phyloP scores from a whole-genome alignment of 2,888 invertebrate species.

The Smittia aterrima region DNA sequence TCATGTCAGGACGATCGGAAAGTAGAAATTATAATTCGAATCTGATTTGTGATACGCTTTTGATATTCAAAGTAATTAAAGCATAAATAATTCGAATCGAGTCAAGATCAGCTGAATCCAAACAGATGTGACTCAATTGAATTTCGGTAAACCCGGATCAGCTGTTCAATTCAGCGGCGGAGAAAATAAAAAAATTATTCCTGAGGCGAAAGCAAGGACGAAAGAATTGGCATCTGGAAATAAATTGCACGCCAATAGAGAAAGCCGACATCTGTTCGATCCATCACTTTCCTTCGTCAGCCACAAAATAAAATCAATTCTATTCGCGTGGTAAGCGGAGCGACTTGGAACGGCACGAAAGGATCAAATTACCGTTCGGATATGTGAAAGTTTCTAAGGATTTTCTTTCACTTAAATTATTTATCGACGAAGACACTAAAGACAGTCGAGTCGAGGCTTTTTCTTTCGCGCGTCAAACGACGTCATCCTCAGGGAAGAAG shows the following conservation, averaged over 20 bases:
- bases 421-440: background rate
- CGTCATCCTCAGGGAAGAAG: background rate
- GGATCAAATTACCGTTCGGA: background rate
- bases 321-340: background rate
- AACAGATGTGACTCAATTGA: background rate
- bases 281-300: background rate
- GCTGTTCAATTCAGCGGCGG: background rate
- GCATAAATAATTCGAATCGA: background rate
- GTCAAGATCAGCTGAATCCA: background rate
- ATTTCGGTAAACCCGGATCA: background rate
- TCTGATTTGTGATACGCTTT: conserved; percentile 14
- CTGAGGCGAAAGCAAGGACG: background rate
- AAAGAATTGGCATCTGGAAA: background rate
- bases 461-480: background rate
- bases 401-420: background rate
- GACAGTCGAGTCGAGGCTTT: background rate
- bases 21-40: background rate
- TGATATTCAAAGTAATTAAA: background rate
- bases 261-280: conserved; percentile 15
- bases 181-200: background rate
- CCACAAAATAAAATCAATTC: background rate
- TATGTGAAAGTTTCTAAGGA: background rate
- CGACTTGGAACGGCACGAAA: conserved; percentile 7
- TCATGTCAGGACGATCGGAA: background rate
- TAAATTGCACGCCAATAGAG: background rate